Conservation (phyloP, 2,888 invertebrate species). For the Tetranychus truncatus region DNA sequence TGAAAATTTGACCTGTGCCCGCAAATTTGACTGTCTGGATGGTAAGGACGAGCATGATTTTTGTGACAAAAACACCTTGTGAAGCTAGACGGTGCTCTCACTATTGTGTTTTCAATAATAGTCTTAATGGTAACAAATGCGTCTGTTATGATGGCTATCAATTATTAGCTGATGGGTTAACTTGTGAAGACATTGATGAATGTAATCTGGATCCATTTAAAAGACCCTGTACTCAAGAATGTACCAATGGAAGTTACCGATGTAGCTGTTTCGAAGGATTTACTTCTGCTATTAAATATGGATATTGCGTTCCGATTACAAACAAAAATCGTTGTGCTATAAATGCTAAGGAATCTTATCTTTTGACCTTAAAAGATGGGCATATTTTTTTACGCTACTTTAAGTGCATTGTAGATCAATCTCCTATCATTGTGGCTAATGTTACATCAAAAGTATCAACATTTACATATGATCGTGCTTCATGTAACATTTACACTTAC, state of each 20-base stretch:
- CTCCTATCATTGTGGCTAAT: background rate
- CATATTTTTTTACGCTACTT: background rate
- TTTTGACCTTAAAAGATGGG: background rate
- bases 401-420: background rate
- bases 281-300: background rate
- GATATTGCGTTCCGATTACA: background rate
- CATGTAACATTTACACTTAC: background rate
- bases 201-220: background rate
- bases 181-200: constrained; percentile 3
- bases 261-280: constrained; percentile 3
- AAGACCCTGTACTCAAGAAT: background rate
- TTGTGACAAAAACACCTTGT: background rate
- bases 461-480: background rate
- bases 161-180: background rate
- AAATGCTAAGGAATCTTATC: background rate
- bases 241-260: constrained; percentile 1
- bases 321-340: background rate
- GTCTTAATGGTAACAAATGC: background rate
- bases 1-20: background rate
- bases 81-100: background rate
- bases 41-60: background rate
- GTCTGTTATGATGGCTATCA: background rate
- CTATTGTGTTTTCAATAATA: background rate
- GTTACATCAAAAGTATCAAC: background rate
- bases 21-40: background rate